Evolutionary conservation across 2,113 vertebrate species (phyloP).

Genomic region (Nerophis ophidion): DNA sequence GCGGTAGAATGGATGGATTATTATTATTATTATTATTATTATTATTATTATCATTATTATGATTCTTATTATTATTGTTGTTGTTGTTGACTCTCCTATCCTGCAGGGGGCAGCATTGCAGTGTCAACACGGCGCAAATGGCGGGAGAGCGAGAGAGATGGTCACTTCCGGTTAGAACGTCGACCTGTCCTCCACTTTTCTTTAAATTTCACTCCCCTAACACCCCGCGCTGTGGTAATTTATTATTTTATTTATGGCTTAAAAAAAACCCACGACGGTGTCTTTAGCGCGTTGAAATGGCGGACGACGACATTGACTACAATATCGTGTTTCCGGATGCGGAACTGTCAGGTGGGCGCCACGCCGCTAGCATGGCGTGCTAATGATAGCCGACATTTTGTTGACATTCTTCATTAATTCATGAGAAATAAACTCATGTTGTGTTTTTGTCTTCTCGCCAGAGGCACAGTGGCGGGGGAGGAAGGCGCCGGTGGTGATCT

Average conservation of each 20-base stretch:
- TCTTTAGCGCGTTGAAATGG: conserved; percentile 56
- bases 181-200: no score
- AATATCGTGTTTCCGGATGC: conserved; percentile 82
- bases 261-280: not conserved
- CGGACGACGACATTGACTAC: conserved; percentile 76
- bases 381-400: conserved; percentile 5
- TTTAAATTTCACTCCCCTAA: no score
- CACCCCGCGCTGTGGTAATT: no score
- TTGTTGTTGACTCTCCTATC: no score
- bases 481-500: conserved; percentile 84
- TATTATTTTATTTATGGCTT: not conserved
- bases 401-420: not conserved
- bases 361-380: conserved; percentile 23
- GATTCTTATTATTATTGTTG: no score
- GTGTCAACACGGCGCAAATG: no score
- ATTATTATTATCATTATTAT: no score
- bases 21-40: no score
- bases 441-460: conserved; percentile 34
- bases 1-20: no score
- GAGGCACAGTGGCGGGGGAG: conserved; percentile 71
- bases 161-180: no score
- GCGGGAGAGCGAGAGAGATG: no score
- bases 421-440: not conserved
- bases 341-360: conserved; percentile 64
- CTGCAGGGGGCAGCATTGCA: no score